Conservation (phyloP, 2,797 vertebrate genomes). For the Oceanodroma leucorhoa region DNA sequence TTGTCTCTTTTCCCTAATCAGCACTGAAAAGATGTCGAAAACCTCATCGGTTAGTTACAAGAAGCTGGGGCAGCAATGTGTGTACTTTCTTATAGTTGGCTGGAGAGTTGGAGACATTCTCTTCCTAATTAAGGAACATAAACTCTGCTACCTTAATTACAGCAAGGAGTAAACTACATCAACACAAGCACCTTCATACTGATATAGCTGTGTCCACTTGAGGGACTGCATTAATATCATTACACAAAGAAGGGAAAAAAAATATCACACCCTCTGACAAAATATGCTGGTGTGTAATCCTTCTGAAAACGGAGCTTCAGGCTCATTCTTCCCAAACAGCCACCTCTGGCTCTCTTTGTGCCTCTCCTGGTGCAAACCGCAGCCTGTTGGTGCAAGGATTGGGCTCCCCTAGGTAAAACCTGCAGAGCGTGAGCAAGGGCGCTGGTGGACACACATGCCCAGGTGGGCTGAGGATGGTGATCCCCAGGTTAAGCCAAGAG, state of each 20-base stretch:
- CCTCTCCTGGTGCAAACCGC: not conserved
- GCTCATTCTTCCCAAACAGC: not conserved
- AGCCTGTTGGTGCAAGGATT: not conserved
- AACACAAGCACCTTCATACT: not conserved
- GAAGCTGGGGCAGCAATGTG: not conserved
- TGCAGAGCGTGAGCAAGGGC: too few relatives aligned
- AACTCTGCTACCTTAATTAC: slow-evolving; percentile 15
- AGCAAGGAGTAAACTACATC: not conserved
- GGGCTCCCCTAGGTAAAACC: not conserved
- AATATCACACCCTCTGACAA: not conserved
- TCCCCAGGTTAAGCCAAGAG: not conserved
- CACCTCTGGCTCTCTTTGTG: not conserved
- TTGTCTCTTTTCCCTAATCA: not conserved
- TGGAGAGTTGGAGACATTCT: not conserved
- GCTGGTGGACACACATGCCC: not conserved
- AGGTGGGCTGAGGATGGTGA: not conserved
- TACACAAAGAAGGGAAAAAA: not conserved
- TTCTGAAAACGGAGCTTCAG: not conserved
- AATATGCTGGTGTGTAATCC: not conserved
- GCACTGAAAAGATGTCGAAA: not conserved
- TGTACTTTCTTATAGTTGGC: not conserved
- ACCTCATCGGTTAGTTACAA: not conserved
- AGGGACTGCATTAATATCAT: not conserved
- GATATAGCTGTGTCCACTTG: not conserved
- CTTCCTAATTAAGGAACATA: slow-evolving; percentile 23